Base-by-base conservation (phyloP, 2,888 invertebrate genomes). In the Hirtodrosophila duncani region DNA sequence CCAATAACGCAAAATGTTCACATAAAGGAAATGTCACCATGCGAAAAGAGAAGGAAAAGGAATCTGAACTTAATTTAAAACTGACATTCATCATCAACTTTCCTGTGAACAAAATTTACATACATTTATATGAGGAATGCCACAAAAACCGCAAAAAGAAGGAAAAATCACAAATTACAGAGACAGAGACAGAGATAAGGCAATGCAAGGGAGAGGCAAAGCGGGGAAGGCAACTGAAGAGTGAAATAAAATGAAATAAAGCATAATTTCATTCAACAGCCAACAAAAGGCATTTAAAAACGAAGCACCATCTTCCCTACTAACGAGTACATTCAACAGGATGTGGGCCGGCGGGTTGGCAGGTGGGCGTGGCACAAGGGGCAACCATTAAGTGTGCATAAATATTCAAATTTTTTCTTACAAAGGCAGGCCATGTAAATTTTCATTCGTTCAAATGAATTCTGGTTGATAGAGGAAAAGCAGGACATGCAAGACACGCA, bases 311-410 rank as follows among this genome's bases (percentile, higher is more conserved):
- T n/a, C n/a, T 52, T 23, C 33, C 21, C 39, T 49, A 48, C 42
- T 65, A 65, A 65, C 65, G 63, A 65, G 53, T 52, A 50, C 65
- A 65, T 65, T 67, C 65, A 65, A 63, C 65, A 63, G 67, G 52
- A 45, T 65, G 29, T 63, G 42, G 27, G 45, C 51, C 63, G 55
- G 67, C 57, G 57, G 41, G 36, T 4, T 10, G 1, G 24, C 24
- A 17, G 6, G 11, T 8, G 6, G 17, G 27, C 42, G 33, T 7
- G 7, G 17, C 9, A 3, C 9, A 8, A 11, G 46, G 57, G 10
- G 21, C 42, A 38, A 43, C 61, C 67, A 68, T 68, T 69, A 69
- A 67, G 68, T 67, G 61, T 59, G 71, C 68, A 69, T 69, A 71
- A 67, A 69, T 69, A 67, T 67, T 48, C 64, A 64, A 16, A 30